phyloP scores from a whole-genome alignment of 2,888 invertebrate species.

The Xylota segnis region DNA sequence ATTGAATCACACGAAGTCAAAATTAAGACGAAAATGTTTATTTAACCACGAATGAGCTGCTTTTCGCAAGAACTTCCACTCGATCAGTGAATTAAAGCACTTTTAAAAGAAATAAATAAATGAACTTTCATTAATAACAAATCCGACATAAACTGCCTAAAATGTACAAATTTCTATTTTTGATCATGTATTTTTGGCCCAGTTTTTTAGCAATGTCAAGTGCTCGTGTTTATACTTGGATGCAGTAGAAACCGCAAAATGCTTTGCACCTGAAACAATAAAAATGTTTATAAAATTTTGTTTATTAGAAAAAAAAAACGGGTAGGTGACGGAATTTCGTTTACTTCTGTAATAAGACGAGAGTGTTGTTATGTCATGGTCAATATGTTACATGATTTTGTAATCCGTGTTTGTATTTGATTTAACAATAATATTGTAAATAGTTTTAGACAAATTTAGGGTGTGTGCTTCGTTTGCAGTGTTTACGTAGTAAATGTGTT shows the following conservation, averaged over 20 bases:
- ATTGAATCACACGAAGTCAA: conserved; percentile 31
- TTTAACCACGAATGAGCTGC: not conserved
- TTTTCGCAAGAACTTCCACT: conserved; percentile 40
- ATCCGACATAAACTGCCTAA: conserved; percentile 24
- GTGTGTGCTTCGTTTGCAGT: conserved; percentile 4
- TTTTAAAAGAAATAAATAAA: conserved; percentile 42
- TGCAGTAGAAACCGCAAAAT: not conserved
- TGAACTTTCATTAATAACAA: conserved; percentile 47
- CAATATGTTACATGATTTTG: conserved; percentile 25
- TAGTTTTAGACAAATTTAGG: not conserved
- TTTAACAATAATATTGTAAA: not conserved
- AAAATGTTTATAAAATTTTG: conserved; percentile 1
- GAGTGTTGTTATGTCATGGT: conserved; percentile 16
- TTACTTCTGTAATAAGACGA: conserved; percentile 21
- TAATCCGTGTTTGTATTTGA: conserved; percentile 3
- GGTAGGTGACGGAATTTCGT: not conserved
- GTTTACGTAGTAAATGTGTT: conserved; percentile 16
- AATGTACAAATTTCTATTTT: conserved; percentile 51
- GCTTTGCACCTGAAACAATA: conserved; percentile 43
- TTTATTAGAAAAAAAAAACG: conserved; percentile 17
- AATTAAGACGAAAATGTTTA: conserved; percentile 43
- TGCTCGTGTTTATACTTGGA: conserved; percentile 32
- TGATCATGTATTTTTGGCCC: conserved; percentile 45
- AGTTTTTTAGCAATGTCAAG: conserved; percentile 61
- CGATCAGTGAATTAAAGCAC: conserved; percentile 33